Conservation (phyloP, 2,113 vertebrate genomes). For the Porphyrio hochstetteri region DNA sequence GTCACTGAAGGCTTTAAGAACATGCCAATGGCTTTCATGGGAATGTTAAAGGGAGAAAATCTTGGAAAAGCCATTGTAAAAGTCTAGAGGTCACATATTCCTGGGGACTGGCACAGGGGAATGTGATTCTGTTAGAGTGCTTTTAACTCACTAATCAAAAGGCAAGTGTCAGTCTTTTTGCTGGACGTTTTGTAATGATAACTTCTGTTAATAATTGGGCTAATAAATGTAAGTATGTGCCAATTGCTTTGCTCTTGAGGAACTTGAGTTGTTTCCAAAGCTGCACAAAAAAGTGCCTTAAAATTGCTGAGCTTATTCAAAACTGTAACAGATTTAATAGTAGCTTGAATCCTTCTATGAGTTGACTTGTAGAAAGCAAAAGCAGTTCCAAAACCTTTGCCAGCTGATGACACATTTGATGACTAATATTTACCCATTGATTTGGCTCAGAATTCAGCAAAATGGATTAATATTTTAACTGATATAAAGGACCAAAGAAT, state of each 20-base stretch:
- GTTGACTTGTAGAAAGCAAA: not conserved
- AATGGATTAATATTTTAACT: not conserved
- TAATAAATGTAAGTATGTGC: not conserved
- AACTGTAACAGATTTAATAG: not conserved
- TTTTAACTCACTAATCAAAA: not conserved
- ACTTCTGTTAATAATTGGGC: not conserved
- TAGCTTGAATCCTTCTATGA: not conserved
- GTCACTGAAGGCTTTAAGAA: conserved; percentile 87
- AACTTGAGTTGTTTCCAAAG: not conserved
- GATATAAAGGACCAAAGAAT: fast-evolving
- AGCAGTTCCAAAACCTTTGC: not conserved
- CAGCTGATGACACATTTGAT: not conserved
- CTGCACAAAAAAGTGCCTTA: not conserved
- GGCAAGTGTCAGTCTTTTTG: not conserved
- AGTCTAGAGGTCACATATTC: conserved; percentile 58
- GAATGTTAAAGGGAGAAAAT: conserved; percentile 86
- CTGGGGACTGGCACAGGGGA: fast-evolving
- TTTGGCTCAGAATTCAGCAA: not conserved
- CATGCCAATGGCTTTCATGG: conserved; percentile 88
- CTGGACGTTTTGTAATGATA: not conserved
- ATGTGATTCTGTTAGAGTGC: not conserved
- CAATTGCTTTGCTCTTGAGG: not conserved
- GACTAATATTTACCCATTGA: not conserved
- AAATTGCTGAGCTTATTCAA: not conserved
- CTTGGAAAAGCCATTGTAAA: conserved; percentile 85